Conservation (phyloP, 2,113 vertebrate genomes). For the Paradoxurus hermaphroditus region DNA sequence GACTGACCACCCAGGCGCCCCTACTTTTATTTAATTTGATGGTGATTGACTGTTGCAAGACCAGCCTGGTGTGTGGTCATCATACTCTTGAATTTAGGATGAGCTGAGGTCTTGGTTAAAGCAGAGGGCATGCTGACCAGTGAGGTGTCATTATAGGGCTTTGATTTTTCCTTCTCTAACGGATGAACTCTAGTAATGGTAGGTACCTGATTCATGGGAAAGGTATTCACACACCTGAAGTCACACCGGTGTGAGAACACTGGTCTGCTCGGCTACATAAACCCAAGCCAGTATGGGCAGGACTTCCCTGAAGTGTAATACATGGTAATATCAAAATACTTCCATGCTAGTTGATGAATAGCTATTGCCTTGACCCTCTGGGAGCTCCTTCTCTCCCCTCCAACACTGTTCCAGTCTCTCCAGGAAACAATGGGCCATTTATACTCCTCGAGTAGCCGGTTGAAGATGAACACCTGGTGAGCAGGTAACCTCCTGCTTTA, state of each 20-base stretch:
- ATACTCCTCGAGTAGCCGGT: background rate
- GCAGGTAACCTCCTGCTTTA: background rate
- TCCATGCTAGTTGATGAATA: background rate
- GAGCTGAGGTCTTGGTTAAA: background rate
- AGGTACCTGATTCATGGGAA: background rate
- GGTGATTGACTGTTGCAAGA: background rate
- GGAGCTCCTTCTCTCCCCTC: accelerated
- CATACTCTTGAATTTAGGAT: background rate
- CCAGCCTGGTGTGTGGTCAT: background rate
- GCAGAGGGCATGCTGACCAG: background rate
- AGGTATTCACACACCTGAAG: background rate
- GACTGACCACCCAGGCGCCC: too few species aligned
- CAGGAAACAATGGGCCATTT: background rate
- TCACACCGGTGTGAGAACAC: background rate
- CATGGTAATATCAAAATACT: background rate
- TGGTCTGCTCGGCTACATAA: background rate
- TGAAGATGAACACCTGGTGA: background rate
- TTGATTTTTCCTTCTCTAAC: background rate
- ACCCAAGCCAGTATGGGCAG: background rate
- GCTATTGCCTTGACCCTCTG: background rate
- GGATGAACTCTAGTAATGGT: background rate
- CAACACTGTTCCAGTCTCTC: too few species aligned
- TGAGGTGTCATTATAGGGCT: background rate
- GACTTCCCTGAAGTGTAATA: background rate
- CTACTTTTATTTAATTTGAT: background rate